These are phyloP conservation scores for Ecdyonurus torrentis DNA, from an alignment of 2,888 invertebrate genomes.

Conservation along the genomic window DNA sequence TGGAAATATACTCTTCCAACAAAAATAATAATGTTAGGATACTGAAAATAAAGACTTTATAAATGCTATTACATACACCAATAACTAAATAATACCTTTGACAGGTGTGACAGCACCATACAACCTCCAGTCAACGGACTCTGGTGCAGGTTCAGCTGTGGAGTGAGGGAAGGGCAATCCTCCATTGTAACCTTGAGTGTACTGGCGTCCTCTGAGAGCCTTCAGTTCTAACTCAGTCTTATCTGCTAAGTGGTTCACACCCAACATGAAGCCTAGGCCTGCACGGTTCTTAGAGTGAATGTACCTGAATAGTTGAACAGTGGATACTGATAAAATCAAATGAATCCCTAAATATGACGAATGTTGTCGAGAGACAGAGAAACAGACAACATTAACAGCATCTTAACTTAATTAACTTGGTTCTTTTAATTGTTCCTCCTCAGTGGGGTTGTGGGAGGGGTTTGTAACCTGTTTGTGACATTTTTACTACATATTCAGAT, in stretches of 20 bases:
- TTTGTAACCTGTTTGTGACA: no score
- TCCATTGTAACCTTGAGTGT: slow-evolving; percentile 47
- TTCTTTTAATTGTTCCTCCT: no score
- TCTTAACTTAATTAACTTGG: no score
- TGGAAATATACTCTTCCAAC: no score
- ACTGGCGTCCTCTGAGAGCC: slow-evolving; percentile 50
- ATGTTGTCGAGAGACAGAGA: not conserved
- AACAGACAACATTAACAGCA: no score
- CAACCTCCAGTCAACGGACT: slow-evolving; percentile 76
- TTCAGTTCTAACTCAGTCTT: slow-evolving; percentile 57
- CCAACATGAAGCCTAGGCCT: slow-evolving; percentile 49
- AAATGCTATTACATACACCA: not conserved
- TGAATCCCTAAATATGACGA: not conserved
- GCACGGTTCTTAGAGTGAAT: slow-evolving; percentile 70
- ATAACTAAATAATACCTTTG: slow-evolving; percentile 65
- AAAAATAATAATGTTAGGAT: no score
- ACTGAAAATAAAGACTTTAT: not conserved
- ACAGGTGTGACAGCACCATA: slow-evolving; percentile 88
- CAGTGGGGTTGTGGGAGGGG: no score
- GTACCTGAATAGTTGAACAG: slow-evolving; percentile 30
- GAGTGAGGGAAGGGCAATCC: slow-evolving; percentile 63
- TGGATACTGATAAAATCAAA: slow-evolving; percentile 8
- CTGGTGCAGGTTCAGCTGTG: slow-evolving; percentile 38
- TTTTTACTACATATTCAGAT: no score
- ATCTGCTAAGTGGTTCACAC: slow-evolving; percentile 80